Conservation (phyloP, 2,113 vertebrate species). For the Toxostoma redivivum region DNA sequence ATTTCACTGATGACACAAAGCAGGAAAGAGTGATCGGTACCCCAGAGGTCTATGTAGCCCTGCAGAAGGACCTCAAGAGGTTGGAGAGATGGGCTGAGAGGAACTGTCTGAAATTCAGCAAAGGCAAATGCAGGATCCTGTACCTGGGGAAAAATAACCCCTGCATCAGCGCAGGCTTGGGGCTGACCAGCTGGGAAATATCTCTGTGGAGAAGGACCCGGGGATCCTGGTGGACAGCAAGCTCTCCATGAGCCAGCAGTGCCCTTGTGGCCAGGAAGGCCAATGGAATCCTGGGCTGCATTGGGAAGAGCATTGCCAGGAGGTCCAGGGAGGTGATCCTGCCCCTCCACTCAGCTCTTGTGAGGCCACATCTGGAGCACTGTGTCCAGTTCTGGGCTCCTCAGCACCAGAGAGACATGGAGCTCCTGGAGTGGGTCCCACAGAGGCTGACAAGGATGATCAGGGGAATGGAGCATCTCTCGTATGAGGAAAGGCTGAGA, state of each 20-base stretch:
- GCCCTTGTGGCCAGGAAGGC: neutral
- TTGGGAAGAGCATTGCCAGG: neutral
- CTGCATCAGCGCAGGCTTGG: rapidly evolving
- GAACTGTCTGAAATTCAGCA: neutral
- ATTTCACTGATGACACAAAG: neutral
- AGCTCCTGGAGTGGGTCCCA: no score
- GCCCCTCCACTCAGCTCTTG: neutral
- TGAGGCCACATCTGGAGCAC: no score
- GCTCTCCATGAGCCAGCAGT: neutral
- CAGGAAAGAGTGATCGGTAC: neutral
- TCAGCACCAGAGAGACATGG: no score
- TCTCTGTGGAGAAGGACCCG: neutral
- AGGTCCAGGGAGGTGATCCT: neutral
- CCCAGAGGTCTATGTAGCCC: neutral
- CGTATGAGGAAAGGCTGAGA: neutral
- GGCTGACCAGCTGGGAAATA: neutral
- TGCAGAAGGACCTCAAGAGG: neutral
- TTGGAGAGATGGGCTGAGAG: neutral
- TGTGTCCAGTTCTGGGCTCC: no score
- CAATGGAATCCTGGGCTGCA: neutral
- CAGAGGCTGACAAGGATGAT: neutral
- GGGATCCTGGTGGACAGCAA: neutral
- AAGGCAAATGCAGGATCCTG: neutral
- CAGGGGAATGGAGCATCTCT: neutral
- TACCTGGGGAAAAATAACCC: neutral